Percentiles rank a stretch among this genome's conserved stretches.
These are phyloP conservation scores for Zaprionus camerounensis DNA, from an alignment of 1,140 invertebrate species.

Conservation along the genomic window DNA sequence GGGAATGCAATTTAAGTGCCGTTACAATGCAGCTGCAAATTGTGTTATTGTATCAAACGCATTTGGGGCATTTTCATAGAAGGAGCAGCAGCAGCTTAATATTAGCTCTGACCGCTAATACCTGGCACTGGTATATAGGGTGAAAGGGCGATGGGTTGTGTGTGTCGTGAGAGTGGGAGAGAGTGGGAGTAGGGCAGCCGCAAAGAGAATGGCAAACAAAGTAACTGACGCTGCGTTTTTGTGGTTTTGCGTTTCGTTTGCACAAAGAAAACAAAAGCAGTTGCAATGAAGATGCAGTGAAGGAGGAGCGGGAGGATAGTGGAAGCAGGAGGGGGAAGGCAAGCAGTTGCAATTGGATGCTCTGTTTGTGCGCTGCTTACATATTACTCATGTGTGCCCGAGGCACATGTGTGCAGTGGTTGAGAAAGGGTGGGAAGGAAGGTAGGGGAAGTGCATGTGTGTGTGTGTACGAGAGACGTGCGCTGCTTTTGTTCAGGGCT, in stretches of 20 bases:
- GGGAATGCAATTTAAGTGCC: slow-evolving; percentile 59
- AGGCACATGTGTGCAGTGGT: slow-evolving; percentile 26
- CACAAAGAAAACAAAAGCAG: slow-evolving; percentile 57
- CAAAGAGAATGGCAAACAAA: slow-evolving; percentile 51
- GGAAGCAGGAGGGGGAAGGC: background rate
- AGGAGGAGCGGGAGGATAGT: background rate
- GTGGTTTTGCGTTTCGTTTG: slow-evolving; percentile 40
- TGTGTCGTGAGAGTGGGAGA: background rate
- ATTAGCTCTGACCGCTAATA: slow-evolving; percentile 53
- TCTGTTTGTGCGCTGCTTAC: slow-evolving; percentile 37
- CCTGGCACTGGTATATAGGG: background rate
- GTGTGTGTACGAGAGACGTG: slow-evolving; percentile 24
- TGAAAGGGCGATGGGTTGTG: background rate
- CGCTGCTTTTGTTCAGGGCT: slow-evolving; percentile 50
- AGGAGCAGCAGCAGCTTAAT: slow-evolving; percentile 30
- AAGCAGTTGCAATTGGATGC: slow-evolving; percentile 44
- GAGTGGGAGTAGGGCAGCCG: slow-evolving; percentile 11
- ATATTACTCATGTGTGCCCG: slow-evolving; percentile 49
- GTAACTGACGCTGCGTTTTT: slow-evolving; percentile 26
- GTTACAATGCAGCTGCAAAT: slow-evolving; percentile 45
- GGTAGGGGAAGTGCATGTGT: background rate
- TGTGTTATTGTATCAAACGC: slow-evolving; percentile 55
- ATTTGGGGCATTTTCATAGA: slow-evolving; percentile 10
- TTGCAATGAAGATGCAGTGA: slow-evolving; percentile 51
- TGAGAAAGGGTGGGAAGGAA: background rate